Evolutionary conservation across 2,113 vertebrate species (phyloP).

Genomic region (Terrapene triunguis): DNA sequence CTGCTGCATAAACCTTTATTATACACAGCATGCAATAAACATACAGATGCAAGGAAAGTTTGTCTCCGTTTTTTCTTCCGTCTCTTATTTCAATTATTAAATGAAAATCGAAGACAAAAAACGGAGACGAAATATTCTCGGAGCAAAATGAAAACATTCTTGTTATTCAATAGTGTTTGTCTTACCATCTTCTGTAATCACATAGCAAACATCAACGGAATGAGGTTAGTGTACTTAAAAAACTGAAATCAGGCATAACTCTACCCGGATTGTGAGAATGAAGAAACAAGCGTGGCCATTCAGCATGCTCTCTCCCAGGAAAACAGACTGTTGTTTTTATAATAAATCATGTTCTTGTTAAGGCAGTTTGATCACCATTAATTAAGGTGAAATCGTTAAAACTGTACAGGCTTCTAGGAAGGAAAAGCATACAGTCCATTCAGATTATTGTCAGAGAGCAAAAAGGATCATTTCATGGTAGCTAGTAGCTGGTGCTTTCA

Average conservation of each 20-base stretch:
- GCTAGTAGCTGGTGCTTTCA: background rate
- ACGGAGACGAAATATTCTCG: background rate
- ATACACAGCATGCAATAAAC: background rate
- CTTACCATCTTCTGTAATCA: background rate
- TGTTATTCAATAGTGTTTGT: background rate
- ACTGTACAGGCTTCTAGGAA: background rate
- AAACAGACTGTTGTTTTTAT: background rate
- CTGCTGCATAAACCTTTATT: background rate
- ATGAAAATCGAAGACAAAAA: background rate
- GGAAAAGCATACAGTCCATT: background rate
- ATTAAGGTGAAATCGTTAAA: background rate
- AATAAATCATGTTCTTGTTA: background rate
- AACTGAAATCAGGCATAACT: conserved; percentile 3
- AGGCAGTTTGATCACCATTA: background rate
- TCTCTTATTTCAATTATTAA: background rate
- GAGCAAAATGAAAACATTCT: background rate
- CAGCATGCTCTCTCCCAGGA: conserved; percentile 6
- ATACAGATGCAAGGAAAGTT: background rate
- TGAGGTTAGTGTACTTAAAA: background rate
- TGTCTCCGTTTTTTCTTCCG: background rate
- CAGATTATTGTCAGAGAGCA: fast-evolving
- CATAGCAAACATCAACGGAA: background rate
- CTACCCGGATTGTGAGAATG: background rate
- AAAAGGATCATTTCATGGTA: background rate
- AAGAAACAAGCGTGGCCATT: conserved; percentile 24